Base-by-base conservation (phyloP, 1,140 invertebrate species). In the Cydia strobilella region DNA sequence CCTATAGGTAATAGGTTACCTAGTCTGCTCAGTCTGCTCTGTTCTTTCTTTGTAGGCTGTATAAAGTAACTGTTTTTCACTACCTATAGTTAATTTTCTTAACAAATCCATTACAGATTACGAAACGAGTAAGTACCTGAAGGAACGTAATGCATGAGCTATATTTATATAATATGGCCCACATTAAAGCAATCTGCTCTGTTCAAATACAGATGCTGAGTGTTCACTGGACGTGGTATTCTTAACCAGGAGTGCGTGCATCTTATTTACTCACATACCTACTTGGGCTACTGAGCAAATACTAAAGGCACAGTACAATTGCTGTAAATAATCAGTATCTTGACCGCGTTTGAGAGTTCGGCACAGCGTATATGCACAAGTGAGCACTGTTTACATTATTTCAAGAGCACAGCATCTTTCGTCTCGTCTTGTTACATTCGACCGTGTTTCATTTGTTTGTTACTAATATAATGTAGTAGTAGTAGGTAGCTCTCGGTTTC, bases 211-310 rank as follows among this genome's bases (percentile, higher is more conserved):
- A 59, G 54, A 59, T 59, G 54, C 54, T 23, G 54, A 59, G 54
- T 59, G 54, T 59, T 59, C 54, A 23, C 54, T 59, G 18, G 54
- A 59, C 54, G 54, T 59, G 54, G 54, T 59, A 23, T 59, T 59
- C 54, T 59, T 59, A 59, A 59, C 54, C 54, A 20, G 54, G 54
- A 59, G 54, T 59, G 54, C 54, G 54, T 59, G 7, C 20, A 59
- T 59, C 54, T 59, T 59, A 59, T 59, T 59, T 59, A n/a, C 54
- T 59, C 20, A 23, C 54, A 23, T 59, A 59, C 54, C 10, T 59
- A 59, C 54, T 59, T 59, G 54, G 54, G 54, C 54, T 20, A 59
- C 54, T 59, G 54, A 59, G 54, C n/a, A 59, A 59, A 59, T 59
- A 23, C 54, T 23, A 59, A 59, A 59, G 54, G 7, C 54, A 59